phyloP scores from a whole-genome alignment of 2,797 vertebrate species.

The Pseudomugil tenellus region DNA sequence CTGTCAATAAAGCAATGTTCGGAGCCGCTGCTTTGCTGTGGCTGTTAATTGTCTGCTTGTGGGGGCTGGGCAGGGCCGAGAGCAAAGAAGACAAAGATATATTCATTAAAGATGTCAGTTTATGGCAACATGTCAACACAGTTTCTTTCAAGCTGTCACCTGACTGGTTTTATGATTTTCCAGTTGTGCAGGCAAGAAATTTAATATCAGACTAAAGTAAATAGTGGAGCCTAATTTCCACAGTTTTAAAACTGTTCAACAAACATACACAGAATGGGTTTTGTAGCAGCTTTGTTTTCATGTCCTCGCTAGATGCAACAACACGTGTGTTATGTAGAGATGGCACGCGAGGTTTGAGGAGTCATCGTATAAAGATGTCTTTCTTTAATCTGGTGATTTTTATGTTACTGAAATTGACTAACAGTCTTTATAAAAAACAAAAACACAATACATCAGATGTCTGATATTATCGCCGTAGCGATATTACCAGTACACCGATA shows the following conservation, averaged over 20 bases:
- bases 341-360: background rate
- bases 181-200: constrained; percentile 17
- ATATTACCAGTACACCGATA: too few species aligned
- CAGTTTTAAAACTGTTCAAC: background rate
- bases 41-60: constrained; percentile 52
- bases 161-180: constrained; percentile 33
- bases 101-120: constrained; percentile 51
- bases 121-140: constrained; percentile 17
- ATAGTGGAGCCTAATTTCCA: background rate
- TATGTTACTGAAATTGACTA: background rate
- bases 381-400: background rate
- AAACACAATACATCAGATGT: too few species aligned
- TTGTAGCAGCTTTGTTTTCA: background rate
- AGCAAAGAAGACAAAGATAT: constrained; percentile 43
- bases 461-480: too few species aligned
- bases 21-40: constrained; percentile 55
- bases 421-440: background rate
- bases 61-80: background rate
- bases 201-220: constrained; percentile 11
- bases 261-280: background rate
- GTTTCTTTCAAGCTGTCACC: constrained; percentile 31
- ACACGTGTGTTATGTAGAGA: background rate
- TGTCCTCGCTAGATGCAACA: background rate
- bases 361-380: background rate
- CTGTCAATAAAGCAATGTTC: constrained; percentile 58